Conservation (phyloP, 2,113 vertebrate species). For the Pao palembangensis region DNA sequence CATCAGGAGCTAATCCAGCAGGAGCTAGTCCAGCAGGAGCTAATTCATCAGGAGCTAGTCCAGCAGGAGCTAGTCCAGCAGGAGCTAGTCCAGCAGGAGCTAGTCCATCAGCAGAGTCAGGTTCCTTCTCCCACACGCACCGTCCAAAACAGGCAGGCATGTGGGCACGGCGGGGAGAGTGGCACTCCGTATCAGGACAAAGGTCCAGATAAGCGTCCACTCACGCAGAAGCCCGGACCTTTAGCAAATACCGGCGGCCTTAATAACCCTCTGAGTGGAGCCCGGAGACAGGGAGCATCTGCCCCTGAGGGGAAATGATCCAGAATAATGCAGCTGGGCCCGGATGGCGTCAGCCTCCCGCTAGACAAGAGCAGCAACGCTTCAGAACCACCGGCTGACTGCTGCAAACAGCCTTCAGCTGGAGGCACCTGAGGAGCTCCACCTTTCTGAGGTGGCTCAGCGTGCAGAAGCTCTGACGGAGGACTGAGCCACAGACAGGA, state of each 20-base stretch:
- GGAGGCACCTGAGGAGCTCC: too few species aligned
- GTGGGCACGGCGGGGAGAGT: constrained; percentile 44
- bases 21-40: not conserved
- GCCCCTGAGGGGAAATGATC: constrained; percentile 77
- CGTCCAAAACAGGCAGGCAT: constrained; percentile 25
- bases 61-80: too few species aligned
- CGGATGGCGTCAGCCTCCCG: too few species aligned
- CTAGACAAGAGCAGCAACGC: too few species aligned
- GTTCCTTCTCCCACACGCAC: too few species aligned
- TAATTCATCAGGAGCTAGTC: not conserved
- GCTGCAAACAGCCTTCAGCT: too few species aligned
- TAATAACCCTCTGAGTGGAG: constrained; percentile 58
- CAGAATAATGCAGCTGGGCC: constrained; percentile 72
- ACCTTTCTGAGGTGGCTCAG: too few species aligned
- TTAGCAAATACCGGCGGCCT: constrained; percentile 55
- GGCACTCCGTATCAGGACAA: constrained; percentile 37
- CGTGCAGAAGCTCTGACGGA: too few species aligned
- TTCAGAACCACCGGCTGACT: too few species aligned
- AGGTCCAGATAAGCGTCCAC: constrained; percentile 50
- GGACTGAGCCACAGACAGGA: too few species aligned
- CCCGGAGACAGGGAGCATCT: constrained; percentile 63
- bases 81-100: too few species aligned
- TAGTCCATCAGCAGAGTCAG: too few species aligned
- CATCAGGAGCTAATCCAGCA: not conserved
- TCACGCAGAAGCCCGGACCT: constrained; percentile 64